These are phyloP conservation scores for Acrocephalus kingi DNA, from an alignment of 2,113 vertebrate species.

Conservation along the genomic window DNA sequence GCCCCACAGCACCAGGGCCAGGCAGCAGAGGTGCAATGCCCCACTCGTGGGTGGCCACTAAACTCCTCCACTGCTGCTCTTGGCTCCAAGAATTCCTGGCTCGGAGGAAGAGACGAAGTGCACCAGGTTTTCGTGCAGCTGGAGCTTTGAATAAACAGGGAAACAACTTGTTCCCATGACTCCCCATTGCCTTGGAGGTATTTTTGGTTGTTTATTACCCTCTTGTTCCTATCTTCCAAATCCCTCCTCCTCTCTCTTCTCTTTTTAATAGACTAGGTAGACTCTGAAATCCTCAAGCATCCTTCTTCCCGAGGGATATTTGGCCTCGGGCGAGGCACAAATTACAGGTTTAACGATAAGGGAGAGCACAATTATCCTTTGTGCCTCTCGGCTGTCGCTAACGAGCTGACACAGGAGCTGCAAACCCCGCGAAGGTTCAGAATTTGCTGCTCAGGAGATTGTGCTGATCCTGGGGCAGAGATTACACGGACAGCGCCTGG, in stretches of 20 bases:
- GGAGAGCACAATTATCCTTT: neutral
- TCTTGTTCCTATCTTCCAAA: neutral
- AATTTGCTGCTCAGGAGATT: neutral
- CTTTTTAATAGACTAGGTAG: neutral
- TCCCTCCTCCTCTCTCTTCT: neutral
- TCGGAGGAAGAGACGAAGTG: neutral
- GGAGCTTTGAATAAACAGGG: neutral
- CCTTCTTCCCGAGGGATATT: neutral
- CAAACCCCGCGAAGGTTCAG: neutral
- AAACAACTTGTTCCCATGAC: neutral
- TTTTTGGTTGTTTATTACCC: constrained; percentile 26
- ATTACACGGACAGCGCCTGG: fast-evolving
- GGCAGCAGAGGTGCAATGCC: neutral
- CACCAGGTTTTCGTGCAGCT: neutral
- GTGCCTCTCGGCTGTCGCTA: neutral
- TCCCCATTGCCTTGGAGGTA: neutral
- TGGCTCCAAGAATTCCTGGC: neutral
- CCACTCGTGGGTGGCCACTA: neutral
- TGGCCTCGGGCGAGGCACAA: constrained; percentile 6
- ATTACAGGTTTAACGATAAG: neutral
- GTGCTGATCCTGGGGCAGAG: neutral
- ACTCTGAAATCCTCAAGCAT: neutral
- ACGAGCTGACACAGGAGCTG: neutral
- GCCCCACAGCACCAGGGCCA: neutral
- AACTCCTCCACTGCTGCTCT: neutral